Conservation (phyloP, 92 coral and sea anemone species). For the Actinostola sp. region DNA sequence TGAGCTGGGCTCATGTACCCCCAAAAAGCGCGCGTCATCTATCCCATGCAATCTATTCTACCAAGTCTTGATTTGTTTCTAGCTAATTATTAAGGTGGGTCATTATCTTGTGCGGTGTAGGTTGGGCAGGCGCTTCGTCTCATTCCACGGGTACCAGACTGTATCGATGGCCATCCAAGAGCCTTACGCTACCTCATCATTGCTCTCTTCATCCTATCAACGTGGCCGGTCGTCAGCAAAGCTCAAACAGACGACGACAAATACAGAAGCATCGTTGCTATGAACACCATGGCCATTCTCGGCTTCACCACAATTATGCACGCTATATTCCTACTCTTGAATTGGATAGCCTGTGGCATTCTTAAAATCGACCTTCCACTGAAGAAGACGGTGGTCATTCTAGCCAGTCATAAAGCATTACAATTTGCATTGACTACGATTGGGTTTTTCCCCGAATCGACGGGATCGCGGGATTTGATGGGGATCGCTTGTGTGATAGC, state of each 20-base stretch:
- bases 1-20: too few relatives aligned
- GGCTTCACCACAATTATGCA: slow-evolving; percentile 90
- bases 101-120: too few relatives aligned
- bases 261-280: slow-evolving; percentile 66
- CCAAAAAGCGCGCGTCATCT: too few relatives aligned
- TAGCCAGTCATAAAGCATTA: slow-evolving; percentile 88
- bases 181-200: slow-evolving; percentile 49
- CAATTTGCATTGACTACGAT: slow-evolving; percentile 75
- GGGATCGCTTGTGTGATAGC: slow-evolving; percentile 74
- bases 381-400: slow-evolving; percentile 80
- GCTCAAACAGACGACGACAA: slow-evolving; percentile 67
- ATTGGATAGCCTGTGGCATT: slow-evolving; percentile 71
- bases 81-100: too few relatives aligned
- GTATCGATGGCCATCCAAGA: slow-evolving; percentile 47
- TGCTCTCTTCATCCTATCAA: slow-evolving; percentile 53
- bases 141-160: slow-evolving; percentile 48
- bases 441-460: slow-evolving; percentile 66
- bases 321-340: slow-evolving; percentile 75
- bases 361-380: slow-evolving; percentile 59
- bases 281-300: slow-evolving; percentile 79
- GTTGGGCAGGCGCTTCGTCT: slow-evolving; percentile 61
- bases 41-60: too few relatives aligned
- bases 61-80: too few relatives aligned
- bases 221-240: slow-evolving; percentile 84
- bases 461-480: slow-evolving; percentile 88